Evolutionary conservation across 2,888 invertebrate species (phyloP).

Genomic region (Drosophila maculinotata): DNA sequence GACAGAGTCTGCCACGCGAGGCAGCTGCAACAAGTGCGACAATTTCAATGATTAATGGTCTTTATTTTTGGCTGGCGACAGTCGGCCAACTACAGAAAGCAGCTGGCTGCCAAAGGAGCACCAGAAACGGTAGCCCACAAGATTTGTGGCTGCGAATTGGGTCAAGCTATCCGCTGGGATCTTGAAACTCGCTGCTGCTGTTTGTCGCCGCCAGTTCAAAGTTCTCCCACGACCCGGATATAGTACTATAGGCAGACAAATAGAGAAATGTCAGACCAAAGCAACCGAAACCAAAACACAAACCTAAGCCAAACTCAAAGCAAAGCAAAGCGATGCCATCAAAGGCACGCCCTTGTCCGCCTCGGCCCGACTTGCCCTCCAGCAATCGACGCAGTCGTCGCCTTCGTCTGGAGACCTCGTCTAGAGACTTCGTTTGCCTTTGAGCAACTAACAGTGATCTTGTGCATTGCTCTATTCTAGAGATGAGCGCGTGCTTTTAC

Average conservation of each 20-base stretch:
- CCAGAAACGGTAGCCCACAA: slow-evolving; percentile 38
- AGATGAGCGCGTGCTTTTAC: slow-evolving; percentile 39
- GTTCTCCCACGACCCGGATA: slow-evolving; percentile 58
- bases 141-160: slow-evolving; percentile 38
- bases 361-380: slow-evolving; percentile 8
- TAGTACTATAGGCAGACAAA: slow-evolving; percentile 37
- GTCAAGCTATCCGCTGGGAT: slow-evolving; percentile 46
- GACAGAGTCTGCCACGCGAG: slow-evolving; percentile 48
- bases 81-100: neutral
- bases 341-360: slow-evolving; percentile 64
- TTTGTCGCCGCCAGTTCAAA: slow-evolving; percentile 51
- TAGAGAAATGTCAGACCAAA: slow-evolving; percentile 38
- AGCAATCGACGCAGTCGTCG: slow-evolving; percentile 25
- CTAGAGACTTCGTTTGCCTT: slow-evolving; percentile 19
- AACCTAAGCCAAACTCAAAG: slow-evolving; percentile 2
- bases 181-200: slow-evolving; percentile 19
- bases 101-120: slow-evolving; percentile 5
- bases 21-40: slow-evolving; percentile 66
- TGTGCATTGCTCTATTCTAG: slow-evolving; percentile 12
- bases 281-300: slow-evolving; percentile 11
- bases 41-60: slow-evolving; percentile 55
- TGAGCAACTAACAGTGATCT: slow-evolving; percentile 38
- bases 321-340: slow-evolving; percentile 42
- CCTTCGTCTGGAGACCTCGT: slow-evolving; percentile 21
- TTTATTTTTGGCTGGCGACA: slow-evolving; percentile 43